These are phyloP conservation scores for Leptobrachium ailaonicum DNA, from an alignment of 2,113 vertebrate species.

Conservation along the genomic window DNA sequence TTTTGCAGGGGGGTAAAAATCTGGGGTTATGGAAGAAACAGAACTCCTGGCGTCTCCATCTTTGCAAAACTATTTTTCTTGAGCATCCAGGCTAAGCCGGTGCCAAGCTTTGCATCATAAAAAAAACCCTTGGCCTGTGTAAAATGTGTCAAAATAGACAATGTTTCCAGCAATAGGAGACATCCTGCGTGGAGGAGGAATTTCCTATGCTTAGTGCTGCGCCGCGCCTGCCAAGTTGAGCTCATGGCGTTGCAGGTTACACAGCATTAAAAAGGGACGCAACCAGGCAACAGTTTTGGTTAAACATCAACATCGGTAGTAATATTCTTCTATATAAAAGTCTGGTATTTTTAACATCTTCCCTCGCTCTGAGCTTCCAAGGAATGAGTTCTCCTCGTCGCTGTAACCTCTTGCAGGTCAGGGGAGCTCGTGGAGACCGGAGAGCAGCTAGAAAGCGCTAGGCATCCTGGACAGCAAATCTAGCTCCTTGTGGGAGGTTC, in stretches of 20 bases:
- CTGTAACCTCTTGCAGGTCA: neutral
- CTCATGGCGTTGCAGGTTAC: conserved; percentile 21
- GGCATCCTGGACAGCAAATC: too few relatives aligned
- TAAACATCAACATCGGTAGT: conserved; percentile 29
- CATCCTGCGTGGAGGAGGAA: conserved; percentile 42
- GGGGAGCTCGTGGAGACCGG: neutral
- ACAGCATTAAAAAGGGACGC: conserved; percentile 24
- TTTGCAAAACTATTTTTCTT: conserved; percentile 35
- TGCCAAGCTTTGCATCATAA: conserved; percentile 45
- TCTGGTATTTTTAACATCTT: conserved; percentile 32
- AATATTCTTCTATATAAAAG: conserved; percentile 23
- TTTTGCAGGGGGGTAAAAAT: conserved; percentile 3
- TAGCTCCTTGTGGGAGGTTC: too few relatives aligned
- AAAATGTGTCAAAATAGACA: conserved; percentile 45
- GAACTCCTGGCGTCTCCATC: conserved; percentile 20
- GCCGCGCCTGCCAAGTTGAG: conserved; percentile 43
- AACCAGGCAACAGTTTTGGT: conserved; percentile 26
- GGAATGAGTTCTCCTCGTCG: neutral
- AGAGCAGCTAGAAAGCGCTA: too few relatives aligned
- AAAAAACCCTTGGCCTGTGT: conserved; percentile 24
- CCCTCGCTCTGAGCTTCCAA: conserved; percentile 10
- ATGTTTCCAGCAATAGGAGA: conserved; percentile 45
- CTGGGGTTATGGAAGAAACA: conserved; percentile 14
- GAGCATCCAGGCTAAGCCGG: neutral
- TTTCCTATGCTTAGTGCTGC: conserved; percentile 30